Evolutionary conservation across 2,797 vertebrate genomes (phyloP), one percentile per base, ranked within the genome.

Genomic region (Tragopan temminckii): DNA sequence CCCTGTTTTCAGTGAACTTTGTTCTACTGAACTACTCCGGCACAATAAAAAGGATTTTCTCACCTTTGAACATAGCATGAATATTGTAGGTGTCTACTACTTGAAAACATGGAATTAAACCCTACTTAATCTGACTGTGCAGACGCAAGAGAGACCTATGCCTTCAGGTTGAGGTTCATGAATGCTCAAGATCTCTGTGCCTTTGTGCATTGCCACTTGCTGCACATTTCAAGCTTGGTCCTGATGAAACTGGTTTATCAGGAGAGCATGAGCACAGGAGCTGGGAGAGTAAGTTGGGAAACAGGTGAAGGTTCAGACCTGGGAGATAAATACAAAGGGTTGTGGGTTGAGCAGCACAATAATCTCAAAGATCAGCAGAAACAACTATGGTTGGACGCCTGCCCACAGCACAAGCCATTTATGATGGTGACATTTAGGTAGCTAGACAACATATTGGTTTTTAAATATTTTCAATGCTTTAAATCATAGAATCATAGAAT

Each of bases 31-130:
- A 8, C 33, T 13, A 1, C 25, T 52, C 19, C 43, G 71, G 63
- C 53, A 25, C 10, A 63, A 79, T 58, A 48, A 66, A 62, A 62
- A 83, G 63, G 42, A 79, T 93, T 90, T 69, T 76, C 83, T 81
- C 55, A 69, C 61, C 63, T 90, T 59, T 71, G n/a, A 76, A 50
- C 38, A 24, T 20, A 52, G 25, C 5, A 3, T 0, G 4, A 55
- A 62, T 38, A 19, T 52, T 89, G 57, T 48, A 80, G 48, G 31
- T 61, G 33, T 23, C 76, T 45, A 3, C 19, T 24, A 35, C 11
- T 33, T 5, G 9, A 88, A 90, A 96, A 59, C 33, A 63, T 64
- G 50, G 52, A 63, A 21, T 14, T 80, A 86, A 82, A 53, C 57
- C 75, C 53, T 53, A 75, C 52, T 71, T 71, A 61, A 77, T 17